Conservation (phyloP, 2,888 invertebrate genomes). For the Scaptodrosophila latifasciaeformis region DNA sequence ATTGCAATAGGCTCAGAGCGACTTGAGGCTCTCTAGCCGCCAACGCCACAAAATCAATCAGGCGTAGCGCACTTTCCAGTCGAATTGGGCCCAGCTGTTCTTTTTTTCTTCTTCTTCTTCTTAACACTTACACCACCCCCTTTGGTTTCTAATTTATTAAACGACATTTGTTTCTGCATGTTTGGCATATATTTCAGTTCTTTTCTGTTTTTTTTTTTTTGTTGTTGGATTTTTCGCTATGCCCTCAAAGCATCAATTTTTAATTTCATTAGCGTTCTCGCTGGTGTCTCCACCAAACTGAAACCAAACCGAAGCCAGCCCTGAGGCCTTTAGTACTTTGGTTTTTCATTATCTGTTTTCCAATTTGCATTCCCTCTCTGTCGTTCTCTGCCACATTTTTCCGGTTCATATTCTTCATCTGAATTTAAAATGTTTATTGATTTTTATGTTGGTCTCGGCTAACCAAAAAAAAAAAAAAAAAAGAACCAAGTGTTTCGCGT, state of each 20-base stretch:
- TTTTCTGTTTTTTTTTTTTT: constrained; percentile 20
- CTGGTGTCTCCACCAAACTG: constrained; percentile 13
- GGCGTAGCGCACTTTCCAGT: constrained; percentile 36
- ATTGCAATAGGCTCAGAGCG: constrained; percentile 3
- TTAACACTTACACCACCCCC: constrained; percentile 37
- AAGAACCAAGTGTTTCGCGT: too few species aligned
- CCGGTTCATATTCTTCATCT: constrained; percentile 58
- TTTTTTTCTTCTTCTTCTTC: neutral
- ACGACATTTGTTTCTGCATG: constrained; percentile 57
- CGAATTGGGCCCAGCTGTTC: neutral
- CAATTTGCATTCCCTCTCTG: constrained; percentile 59
- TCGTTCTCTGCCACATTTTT: constrained; percentile 37
- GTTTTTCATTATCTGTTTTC: constrained; percentile 65
- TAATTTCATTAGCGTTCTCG: constrained; percentile 60
- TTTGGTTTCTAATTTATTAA: constrained; percentile 59
- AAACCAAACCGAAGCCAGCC: constrained; percentile 9
- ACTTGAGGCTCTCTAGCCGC: constrained; percentile 34
- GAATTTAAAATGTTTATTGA: constrained; percentile 64
- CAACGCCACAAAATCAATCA: constrained; percentile 63
- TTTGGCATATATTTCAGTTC: neutral
- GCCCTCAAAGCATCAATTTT: constrained; percentile 65
- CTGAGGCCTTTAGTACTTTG: constrained; percentile 25
- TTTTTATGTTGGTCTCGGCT: constrained; percentile 30
- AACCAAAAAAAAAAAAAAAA: neutral
- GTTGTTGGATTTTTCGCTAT: constrained; percentile 29